phyloP scores from a whole-genome alignment of 2,797 vertebrate genomes.

The Brachyalestes nurse region DNA sequence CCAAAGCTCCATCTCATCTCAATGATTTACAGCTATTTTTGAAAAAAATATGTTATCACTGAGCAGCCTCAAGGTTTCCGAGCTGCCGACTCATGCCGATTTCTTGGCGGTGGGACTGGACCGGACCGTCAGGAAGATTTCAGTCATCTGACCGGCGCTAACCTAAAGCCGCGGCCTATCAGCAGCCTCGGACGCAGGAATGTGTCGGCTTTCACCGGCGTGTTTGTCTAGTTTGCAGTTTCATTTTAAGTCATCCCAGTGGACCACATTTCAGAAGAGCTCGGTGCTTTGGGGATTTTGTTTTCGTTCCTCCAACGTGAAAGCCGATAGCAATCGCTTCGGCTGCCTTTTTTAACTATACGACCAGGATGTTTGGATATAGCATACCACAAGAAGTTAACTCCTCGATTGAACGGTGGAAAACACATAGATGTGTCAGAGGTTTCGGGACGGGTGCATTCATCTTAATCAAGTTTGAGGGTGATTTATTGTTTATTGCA shows the following conservation, averaged over 20 bases:
- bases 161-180: slow-evolving; percentile 39
- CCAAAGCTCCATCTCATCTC: not conserved
- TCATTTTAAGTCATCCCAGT: slow-evolving; percentile 57
- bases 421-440: slow-evolving; percentile 1
- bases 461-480: slow-evolving; percentile 36
- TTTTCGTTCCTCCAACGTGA: slow-evolving; percentile 45
- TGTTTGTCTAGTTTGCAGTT: slow-evolving; percentile 61
- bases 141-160: slow-evolving; percentile 37
- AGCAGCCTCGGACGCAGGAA: slow-evolving; percentile 49
- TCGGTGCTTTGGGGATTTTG: slow-evolving; percentile 39
- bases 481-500: slow-evolving; percentile 37
- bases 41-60: slow-evolving; percentile 21
- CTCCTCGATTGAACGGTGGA: slow-evolving; percentile 28
- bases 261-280: slow-evolving; percentile 54
- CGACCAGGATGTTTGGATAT: slow-evolving; percentile 48
- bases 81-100: slow-evolving; percentile 6
- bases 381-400: slow-evolving; percentile 39
- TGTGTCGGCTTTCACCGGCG: slow-evolving; percentile 45
- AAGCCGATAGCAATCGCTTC: slow-evolving; percentile 55
- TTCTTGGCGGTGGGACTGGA: slow-evolving; percentile 1
- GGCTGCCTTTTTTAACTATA: slow-evolving; percentile 38
- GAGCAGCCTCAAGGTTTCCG: not conserved
- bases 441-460: slow-evolving; percentile 31
- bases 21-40: slow-evolving; percentile 18
- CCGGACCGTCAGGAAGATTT: slow-evolving; percentile 12